These are phyloP conservation scores for Chaetops frenatus DNA, from an alignment of 2,113 vertebrate species.

Conservation along the genomic window DNA sequence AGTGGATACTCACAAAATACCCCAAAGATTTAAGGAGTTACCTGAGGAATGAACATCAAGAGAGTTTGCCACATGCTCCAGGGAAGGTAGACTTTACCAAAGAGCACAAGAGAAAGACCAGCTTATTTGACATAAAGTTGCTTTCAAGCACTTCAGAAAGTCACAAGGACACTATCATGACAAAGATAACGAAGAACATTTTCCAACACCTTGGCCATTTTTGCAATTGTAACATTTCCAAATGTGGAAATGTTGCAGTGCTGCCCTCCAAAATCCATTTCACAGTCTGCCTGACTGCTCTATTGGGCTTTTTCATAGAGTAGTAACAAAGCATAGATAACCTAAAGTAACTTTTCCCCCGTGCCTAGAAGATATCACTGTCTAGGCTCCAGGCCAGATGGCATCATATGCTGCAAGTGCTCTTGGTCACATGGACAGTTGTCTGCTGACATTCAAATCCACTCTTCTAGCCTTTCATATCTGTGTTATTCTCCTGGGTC, in stretches of 20 bases:
- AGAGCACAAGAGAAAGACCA: neutral
- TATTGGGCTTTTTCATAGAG: neutral
- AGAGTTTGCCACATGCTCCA: rapidly evolving
- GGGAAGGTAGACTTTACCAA: neutral
- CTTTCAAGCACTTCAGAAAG: neutral
- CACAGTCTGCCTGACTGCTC: neutral
- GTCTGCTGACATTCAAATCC: neutral
- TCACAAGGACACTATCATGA: neutral
- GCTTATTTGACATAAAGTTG: neutral
- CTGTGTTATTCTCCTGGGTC: neutral
- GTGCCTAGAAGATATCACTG: neutral
- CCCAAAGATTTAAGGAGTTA: neutral
- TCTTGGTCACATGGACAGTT: neutral
- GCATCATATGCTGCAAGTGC: neutral
- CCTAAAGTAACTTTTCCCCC: neutral
- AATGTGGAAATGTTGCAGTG: neutral
- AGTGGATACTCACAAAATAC: neutral
- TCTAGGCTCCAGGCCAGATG: neutral
- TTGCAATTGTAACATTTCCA: neutral
- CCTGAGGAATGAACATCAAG: neutral
- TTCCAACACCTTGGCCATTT: neutral
- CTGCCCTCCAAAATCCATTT: neutral
- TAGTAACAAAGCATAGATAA: neutral
- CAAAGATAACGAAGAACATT: rapidly evolving
- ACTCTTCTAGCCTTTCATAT: neutral